A percentile compares a stretch with the other conserved stretches of the same genome.
Evolutionary conservation across 1,140 invertebrate species (phyloP).

Genomic region (Leptestheria dahalacensis): DNA sequence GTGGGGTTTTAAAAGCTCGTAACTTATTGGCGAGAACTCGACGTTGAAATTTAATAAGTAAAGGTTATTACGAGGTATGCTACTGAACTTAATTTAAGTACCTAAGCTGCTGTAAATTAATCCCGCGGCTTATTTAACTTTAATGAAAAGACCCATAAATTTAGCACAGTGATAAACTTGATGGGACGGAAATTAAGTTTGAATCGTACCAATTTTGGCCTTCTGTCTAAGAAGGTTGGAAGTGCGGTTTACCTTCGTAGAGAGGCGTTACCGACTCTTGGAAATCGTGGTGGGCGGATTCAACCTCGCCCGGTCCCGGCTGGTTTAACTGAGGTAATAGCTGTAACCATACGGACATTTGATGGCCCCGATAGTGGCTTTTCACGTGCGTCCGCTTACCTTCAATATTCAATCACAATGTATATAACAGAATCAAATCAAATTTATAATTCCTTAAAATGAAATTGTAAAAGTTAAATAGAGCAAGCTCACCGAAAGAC

Average conservation of each 20-base stretch:
- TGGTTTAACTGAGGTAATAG: conserved; percentile 73
- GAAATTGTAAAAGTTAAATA: no score
- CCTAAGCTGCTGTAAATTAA: no score
- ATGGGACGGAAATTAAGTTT: no score
- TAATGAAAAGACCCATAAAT: no score
- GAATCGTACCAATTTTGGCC: no score
- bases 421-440: background rate
- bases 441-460: background rate
- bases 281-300: conserved; percentile 41
- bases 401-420: background rate
- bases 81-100: no score
- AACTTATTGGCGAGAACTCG: no score
- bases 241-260: background rate
- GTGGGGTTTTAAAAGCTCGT: no score
- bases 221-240: background rate
- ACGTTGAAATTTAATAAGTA: no score
- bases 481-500: background rate
- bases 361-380: conserved; percentile 67
- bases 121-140: no score
- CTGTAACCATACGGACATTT: conserved; percentile 83
- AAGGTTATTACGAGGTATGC: no score
- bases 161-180: no score
- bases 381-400: background rate
- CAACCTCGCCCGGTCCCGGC: conserved; percentile 50
- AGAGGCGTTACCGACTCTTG: background rate